Evolutionary conservation across 2,797 vertebrate genomes (phyloP), one percentile per base, ranked within the genome.

Genomic region (Bryconaethiops microstoma): DNA sequence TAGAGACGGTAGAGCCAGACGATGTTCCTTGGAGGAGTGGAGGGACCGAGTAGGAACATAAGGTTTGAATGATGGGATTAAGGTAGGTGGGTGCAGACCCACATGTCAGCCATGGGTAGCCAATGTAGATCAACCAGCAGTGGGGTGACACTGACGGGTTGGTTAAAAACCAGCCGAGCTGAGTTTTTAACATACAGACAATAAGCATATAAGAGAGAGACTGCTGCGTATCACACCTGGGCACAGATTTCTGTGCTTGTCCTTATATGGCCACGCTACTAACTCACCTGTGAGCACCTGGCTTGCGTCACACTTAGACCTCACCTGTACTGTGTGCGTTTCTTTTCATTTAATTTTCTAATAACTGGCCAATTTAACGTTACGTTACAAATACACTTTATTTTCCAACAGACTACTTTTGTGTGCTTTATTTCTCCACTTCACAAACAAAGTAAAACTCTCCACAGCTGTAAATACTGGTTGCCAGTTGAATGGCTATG

Each of bases 231-330:
- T 12, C 54, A 19, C 17, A 70, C 7, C 25, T 64, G 48, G 55
- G 25, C 63, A 45, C 40, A 14, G 12, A 62, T 13, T 35, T 45
- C 5, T n/a, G 1, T 8, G 50, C 23, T 13, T 76, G 13, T 40
- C 63, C 78, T 73, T 73, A 80, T 80, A 76, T 67, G 70, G 69
- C 7, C 4, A 42, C 23, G 52, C 2, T 8, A 54, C 57, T 60
- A n/a, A 0, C 19, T 82, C 3, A 74, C 75, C 75, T 77, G 78
- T 12, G 52, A 55, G 50, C 39, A 23, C 57, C 13, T 8, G 8
- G 59, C 7, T 17, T 68, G 39, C 65, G 63, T 52, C 78, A 80
- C 62, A 75, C 78, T 68, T n/a, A 70, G 19, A 35, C 19, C 2
- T 65, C 29, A 59, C 67, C 77, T 60, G 74, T 23, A 21, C 29